These are phyloP conservation scores for Stegostoma tigrinum DNA, from an alignment of 2,113 vertebrate genomes.

Conservation along the genomic window DNA sequence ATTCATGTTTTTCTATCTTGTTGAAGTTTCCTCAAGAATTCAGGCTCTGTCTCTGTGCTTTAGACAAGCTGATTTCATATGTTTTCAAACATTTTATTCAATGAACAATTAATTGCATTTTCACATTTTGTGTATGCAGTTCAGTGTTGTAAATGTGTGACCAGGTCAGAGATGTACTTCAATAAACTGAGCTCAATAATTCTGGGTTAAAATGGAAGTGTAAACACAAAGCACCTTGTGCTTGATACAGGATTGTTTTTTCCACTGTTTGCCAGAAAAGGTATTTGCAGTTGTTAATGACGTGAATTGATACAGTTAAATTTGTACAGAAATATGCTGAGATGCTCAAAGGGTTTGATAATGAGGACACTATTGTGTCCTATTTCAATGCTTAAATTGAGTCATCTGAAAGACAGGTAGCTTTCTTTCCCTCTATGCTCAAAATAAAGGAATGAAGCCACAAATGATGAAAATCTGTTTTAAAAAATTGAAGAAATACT, in stretches of 20 bases:
- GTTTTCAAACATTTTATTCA: neutral
- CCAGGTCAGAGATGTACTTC: no score
- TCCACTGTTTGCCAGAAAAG: neutral
- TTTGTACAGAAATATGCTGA: neutral
- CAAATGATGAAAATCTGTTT: neutral
- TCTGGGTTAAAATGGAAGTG: neutral
- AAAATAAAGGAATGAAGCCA: neutral
- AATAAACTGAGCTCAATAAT: neutral
- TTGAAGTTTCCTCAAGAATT: neutral
- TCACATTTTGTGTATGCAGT: neutral
- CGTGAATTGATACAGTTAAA: neutral
- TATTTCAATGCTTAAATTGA: constrained; percentile 25
- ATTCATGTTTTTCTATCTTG: neutral
- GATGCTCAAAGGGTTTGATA: constrained; percentile 30
- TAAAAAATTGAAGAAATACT: neutral
- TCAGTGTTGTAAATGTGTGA: neutral
- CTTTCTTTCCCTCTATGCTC: neutral
- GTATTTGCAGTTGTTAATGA: neutral
- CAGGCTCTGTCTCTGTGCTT: neutral
- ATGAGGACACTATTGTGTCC: constrained; percentile 21
- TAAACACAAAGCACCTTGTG: neutral
- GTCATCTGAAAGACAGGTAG: neutral
- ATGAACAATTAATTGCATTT: neutral
- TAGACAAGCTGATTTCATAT: neutral
- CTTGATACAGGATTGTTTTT: neutral